Evolutionary conservation across 2,113 vertebrate species (phyloP), one percentile per base, ranked within the genome.

Genomic region (Hylia prasina): DNA sequence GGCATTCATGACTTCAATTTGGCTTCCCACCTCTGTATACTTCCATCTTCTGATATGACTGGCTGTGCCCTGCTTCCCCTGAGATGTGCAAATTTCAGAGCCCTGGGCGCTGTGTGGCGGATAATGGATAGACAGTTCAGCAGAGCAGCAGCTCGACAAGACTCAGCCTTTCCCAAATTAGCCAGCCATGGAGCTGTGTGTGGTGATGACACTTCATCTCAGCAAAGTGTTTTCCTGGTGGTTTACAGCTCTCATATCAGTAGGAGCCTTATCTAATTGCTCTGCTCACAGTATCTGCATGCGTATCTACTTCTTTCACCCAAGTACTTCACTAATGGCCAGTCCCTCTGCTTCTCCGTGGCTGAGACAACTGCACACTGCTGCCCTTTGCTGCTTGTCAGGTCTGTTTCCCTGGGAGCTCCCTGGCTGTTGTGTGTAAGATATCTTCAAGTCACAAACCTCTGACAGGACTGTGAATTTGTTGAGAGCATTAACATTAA

Each of bases 181-280:
- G 82, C 80, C 80, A 77, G 87, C 80, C 58, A 19, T 25, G 76
- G 86, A 92, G 64, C 89, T 65, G 58, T 61, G 61, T 56, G 76
- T 80, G 64, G 71, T 65, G 91, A 94, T 95, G 93, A 66, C 85
- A 71, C 90, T 95, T 95, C 85, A 92, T 85, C 93, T 63, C 37
- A 68, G 82, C 65, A 23, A 54, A 96, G 82, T 90, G 88, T 75
- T 87, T 85, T 84, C 90, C 88, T 87, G 3, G 72, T 73, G 90
- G 10, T 87, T 91, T 89, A 31, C 77, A 91, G 13, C 73, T 70
- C 88, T 93, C 22, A 0, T 50, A 35, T 58, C 96, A 58, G 61
- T 75, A 15, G 93, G 91, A 90, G 68, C 76, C 63, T 61, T 53
- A 31, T 53, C 82, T 92, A 82, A 77, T 92, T 94, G 93, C 83